phyloP scores from a whole-genome alignment of 2,113 vertebrate species.

The Carollia perspicillata region DNA sequence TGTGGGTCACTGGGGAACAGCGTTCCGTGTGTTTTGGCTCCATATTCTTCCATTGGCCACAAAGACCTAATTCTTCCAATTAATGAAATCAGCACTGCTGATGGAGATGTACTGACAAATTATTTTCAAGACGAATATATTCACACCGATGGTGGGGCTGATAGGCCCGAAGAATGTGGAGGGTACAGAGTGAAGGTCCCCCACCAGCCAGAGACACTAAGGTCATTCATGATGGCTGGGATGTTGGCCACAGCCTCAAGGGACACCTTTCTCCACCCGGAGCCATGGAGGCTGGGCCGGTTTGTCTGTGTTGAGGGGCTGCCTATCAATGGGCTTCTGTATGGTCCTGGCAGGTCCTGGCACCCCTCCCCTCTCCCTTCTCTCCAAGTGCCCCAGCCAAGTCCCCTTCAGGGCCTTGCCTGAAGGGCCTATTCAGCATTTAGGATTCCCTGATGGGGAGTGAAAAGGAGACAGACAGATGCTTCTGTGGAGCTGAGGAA shows the following conservation, averaged over 20 bases:
- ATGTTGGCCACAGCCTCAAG: constrained; percentile 26
- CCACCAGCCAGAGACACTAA: constrained; percentile 36
- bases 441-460: constrained; percentile 57
- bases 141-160: constrained; percentile 64
- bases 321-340: constrained; percentile 62
- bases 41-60: constrained; percentile 73
- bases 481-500: constrained; percentile 15
- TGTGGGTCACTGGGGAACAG: constrained; percentile 81
- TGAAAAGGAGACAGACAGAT: constrained; percentile 52
- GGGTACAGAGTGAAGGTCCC: not conserved
- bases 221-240: constrained; percentile 48
- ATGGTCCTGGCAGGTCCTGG: constrained; percentile 35
- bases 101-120: constrained; percentile 80
- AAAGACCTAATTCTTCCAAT: constrained; percentile 87
- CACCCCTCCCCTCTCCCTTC: not conserved
- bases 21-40: constrained; percentile 80
- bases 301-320: constrained; percentile 5
- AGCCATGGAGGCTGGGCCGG: not conserved
- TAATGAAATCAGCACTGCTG: constrained; percentile 80
- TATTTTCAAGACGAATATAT: constrained; percentile 74
- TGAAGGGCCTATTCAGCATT: constrained; percentile 71
- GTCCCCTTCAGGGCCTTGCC: constrained; percentile 50
- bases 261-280: constrained; percentile 17
- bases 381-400: constrained; percentile 37
- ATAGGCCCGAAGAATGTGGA: constrained; percentile 58